Evolutionary conservation across 2,113 vertebrate genomes (phyloP), one percentile per base, ranked within the genome.

Genomic region (Gopherus evgoodei): DNA sequence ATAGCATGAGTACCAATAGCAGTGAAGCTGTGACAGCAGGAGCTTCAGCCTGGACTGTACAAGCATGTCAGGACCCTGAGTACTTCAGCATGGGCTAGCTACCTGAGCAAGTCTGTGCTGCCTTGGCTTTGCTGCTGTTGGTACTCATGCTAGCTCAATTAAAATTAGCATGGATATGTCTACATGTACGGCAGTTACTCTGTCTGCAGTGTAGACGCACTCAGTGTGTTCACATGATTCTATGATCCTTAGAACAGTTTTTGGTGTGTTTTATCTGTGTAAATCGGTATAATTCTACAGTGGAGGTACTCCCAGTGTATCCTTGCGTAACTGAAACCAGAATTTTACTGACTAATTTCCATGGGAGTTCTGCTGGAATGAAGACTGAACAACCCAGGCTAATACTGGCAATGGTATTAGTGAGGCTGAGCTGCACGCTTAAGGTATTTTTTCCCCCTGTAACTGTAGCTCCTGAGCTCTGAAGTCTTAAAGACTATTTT

Each of bases 211-310:
- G 59, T 65, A 35, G 29, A 65, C 1, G 12, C 59, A 65, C 29
- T 27, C 17, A 75, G 42, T 22, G 38, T 12, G 69, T 38, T 22
- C 21, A 38, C 69, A 11, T 75, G n/a, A 3, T 22, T 3, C 42
- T 2, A 19, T 57, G 50, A 72, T 80, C 83, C 83, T 81, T 24
- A 52, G 52, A 17, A 16, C 5, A 31, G 27, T 31, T 50, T 19
- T 0, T 42, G 57, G 16, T 49, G 78, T 38, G 0, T 0, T 31
- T 35, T 35, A 38, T 72, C n/a, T 72, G 31, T 69, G 35, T 72
- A 72, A 38, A 72, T 72, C 4, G 17, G 17, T 38, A 38, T n/a
- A 38, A 38, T 38, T 38, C 65, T 19, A 72, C 8, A 10, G 65
- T 21, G 16, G 65, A 72, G n/a, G 9, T 72, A 38, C 65, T 72